These are phyloP conservation scores for Trachemys scripta DNA, from an alignment of 2,113 vertebrate genomes.

Conservation along the genomic window DNA sequence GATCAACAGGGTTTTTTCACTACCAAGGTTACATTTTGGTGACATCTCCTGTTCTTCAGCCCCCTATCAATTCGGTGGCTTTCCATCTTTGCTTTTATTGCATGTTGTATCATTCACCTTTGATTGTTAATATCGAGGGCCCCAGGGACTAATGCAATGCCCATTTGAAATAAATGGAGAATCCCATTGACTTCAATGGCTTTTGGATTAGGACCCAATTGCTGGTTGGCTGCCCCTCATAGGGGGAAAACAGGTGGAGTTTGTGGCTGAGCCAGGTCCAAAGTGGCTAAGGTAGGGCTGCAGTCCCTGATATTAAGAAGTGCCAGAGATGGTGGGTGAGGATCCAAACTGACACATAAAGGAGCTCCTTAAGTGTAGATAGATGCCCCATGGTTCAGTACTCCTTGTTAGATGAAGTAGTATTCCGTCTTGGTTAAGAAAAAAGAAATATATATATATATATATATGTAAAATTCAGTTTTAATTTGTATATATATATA, in stretches of 20 bases:
- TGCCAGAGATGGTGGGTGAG: background rate
- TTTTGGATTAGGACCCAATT: background rate
- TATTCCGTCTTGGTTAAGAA: background rate
- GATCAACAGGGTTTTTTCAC: background rate
- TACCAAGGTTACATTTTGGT: constrained; percentile 10
- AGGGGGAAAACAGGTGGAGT: background rate
- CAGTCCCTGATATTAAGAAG: background rate
- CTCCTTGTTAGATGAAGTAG: background rate
- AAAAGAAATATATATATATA: background rate
- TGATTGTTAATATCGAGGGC: background rate
- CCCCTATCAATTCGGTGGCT: background rate
- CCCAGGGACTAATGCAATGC: background rate
- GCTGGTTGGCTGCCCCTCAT: background rate
- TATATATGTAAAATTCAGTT: too few species aligned
- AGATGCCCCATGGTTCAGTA: background rate
- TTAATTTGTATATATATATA: background rate
- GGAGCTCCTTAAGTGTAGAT: background rate
- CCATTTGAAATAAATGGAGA: background rate
- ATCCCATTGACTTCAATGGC: background rate
- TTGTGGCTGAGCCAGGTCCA: background rate
- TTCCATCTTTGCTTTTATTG: background rate
- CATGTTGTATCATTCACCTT: background rate
- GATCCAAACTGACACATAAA: background rate
- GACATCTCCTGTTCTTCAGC: background rate
- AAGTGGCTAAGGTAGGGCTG: background rate